phyloP scores from a whole-genome alignment of 2,113 vertebrate genomes.

The Etheostoma spectabile region DNA sequence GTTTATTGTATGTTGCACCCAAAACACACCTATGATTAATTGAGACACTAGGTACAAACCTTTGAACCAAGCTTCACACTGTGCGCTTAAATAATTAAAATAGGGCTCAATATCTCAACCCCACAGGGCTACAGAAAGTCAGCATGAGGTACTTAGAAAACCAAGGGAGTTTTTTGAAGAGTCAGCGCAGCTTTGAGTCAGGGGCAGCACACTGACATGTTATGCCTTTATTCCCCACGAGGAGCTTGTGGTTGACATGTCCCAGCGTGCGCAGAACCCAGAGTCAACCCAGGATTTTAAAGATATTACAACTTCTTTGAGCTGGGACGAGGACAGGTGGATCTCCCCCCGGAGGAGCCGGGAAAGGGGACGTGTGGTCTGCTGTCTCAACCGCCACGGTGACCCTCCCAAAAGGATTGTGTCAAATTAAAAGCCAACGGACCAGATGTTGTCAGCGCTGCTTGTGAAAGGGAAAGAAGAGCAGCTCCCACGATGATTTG shows the following conservation, averaged over 20 bases:
- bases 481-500: not conserved
- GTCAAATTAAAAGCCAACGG: not conserved
- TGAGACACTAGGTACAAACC: too few species aligned
- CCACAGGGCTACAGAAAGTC: too few species aligned
- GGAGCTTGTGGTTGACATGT: slow-evolving; percentile 29
- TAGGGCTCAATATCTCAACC: too few species aligned
- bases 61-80: too few species aligned
- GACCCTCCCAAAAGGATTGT: slow-evolving; percentile 31
- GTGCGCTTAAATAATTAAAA: too few species aligned
- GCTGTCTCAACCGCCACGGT: slow-evolving; percentile 44
- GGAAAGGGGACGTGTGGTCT: slow-evolving; percentile 4
- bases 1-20: too few species aligned
- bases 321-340: slow-evolving; percentile 15
- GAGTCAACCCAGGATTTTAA: slow-evolving; percentile 32
- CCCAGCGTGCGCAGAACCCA: slow-evolving; percentile 34
- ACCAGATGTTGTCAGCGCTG: slow-evolving; percentile 19
- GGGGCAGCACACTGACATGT: slow-evolving; percentile 22
- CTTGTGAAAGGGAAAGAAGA: slow-evolving; percentile 8
- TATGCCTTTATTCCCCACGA: slow-evolving; percentile 10
- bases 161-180: slow-evolving; percentile 35
- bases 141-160: slow-evolving; percentile 6
- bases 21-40: too few species aligned
- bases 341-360: slow-evolving; percentile 8
- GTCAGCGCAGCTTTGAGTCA: slow-evolving; percentile 25
- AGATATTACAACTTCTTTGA: slow-evolving; percentile 43